Evolutionary conservation across 1,140 invertebrate genomes (phyloP), one percentile per base, ranked within the genome.

Genomic region (Hycleus cichorii): DNA sequence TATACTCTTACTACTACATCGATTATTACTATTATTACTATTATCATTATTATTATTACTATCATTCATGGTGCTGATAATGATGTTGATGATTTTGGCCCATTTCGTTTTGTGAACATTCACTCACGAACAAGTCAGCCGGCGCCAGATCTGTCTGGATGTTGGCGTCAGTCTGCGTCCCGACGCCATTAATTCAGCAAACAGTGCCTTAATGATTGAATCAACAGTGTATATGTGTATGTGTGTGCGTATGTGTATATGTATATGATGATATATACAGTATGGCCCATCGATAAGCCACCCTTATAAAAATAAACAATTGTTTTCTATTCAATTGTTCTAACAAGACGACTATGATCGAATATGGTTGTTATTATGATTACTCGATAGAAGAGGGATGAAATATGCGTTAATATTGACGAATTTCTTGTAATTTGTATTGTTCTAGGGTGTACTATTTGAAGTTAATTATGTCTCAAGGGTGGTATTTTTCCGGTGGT

Each of bases 151-250:
- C 50, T 63, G 61, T 65, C 68, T 67, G 60, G 60, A 50, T 61
- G 54, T 63, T 32, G 67, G 64, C 64, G 65, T 65, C 69, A 62
- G 67, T 67, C 67, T 57, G 51, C 68, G 68, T 62, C 67, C 59
- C 67, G 67, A 66, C 69, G 69, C 69, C 68, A 71, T 71, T 71
- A 71, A 71, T 71, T 71, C 69, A 62, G 68, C 69, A 71, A 71
- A 71, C 69, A 71, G 63, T 59, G 67, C 68, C 67, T 71, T 32
- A 71, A 71, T 71, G 69, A 71, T 62, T 69, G 69, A 71, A 71
- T 71, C 69, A 71, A 71, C 69, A 71, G 69, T 66, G 69, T 69
- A 66, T 58, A 2, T 7, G 32, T 32, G 32, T 32, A 24, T 44
- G 9, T 25, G 18, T 47, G 18, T 18, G 18, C 18, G 18, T 18